Evolutionary conservation across 2,113 vertebrate genomes (phyloP).

Genomic region (Lepidothrix coronata): DNA sequence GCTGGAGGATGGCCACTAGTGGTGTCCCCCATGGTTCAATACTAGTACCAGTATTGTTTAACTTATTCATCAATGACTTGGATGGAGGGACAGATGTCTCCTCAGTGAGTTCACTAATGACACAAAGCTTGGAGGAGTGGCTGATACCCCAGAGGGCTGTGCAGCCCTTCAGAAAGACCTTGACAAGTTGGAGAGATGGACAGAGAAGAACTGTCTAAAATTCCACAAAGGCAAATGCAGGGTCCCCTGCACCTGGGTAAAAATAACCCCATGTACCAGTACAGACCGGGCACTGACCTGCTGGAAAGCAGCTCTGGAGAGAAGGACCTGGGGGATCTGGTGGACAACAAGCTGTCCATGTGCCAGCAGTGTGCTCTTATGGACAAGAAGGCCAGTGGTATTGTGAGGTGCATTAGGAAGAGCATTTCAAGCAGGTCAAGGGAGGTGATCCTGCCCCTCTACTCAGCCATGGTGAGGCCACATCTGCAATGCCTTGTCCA

Average conservation of each 20-base stretch:
- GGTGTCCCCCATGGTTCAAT: not conserved
- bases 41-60: not conserved
- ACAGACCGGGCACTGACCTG: not conserved
- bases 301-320: not conserved
- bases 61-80: not conserved
- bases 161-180: not conserved
- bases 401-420: not conserved
- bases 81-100: not conserved
- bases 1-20: not conserved
- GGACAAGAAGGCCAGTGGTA: not conserved
- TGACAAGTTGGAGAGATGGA: accelerated
- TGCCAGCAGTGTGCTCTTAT: not conserved
- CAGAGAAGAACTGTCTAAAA: not conserved
- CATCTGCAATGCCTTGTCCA: not conserved
- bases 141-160: accelerated
- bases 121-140: not conserved
- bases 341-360: not conserved
- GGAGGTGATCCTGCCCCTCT: not conserved
- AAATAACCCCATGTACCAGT: not conserved
- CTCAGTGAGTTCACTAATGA: not conserved
- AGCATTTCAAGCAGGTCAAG: not conserved
- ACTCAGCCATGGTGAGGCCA: not conserved
- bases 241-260: not conserved
- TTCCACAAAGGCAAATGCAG: not conserved
- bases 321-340: not conserved